Percentiles rank a stretch among this genome's conserved stretches.
phyloP scores from a whole-genome alignment of 1,140 invertebrate genomes.

The Calycopis cecrops region DNA sequence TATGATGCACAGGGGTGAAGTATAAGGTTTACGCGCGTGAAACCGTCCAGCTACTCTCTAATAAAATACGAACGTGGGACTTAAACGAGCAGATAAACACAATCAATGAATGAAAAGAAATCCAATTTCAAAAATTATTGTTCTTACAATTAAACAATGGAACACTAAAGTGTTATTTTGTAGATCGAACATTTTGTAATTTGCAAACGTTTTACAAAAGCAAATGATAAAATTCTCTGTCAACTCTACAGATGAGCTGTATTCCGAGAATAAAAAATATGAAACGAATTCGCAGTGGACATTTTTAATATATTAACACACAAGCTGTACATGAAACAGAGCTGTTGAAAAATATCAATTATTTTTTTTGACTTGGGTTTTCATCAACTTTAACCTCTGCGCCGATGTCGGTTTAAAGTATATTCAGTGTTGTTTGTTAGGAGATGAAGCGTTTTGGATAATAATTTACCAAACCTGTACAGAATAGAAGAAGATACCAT shows the following conservation, averaged over 20 bases:
- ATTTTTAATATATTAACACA: conserved; percentile 13
- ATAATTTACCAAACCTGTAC: no score
- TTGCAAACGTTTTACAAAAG: neutral
- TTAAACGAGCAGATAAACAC: no score
- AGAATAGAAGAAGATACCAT: no score
- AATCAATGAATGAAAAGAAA: no score
- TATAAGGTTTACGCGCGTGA: no score
- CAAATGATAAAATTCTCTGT: neutral
- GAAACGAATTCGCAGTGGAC: neutral
- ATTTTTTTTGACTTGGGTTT: conserved; percentile 3
- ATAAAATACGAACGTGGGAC: no score
- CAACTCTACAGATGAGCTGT: conserved; percentile 1
- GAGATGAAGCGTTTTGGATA: no score
- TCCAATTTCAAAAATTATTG: no score
- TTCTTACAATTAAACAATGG: neutral
- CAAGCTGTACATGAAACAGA: conserved; percentile 1
- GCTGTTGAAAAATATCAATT: conserved; percentile 7
- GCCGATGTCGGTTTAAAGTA: no score
- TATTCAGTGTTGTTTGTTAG: no score
- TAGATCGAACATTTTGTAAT: conserved; percentile 2
- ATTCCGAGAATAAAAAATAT: conserved; percentile 6
- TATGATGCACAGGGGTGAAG: no score
- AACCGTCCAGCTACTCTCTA: no score
- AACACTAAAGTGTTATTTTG: neutral
- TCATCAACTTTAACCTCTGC: conserved; percentile 8